These are phyloP conservation scores for Orientallactaga bullata DNA, from an alignment of 2,113 vertebrate species.

Conservation along the genomic window DNA sequence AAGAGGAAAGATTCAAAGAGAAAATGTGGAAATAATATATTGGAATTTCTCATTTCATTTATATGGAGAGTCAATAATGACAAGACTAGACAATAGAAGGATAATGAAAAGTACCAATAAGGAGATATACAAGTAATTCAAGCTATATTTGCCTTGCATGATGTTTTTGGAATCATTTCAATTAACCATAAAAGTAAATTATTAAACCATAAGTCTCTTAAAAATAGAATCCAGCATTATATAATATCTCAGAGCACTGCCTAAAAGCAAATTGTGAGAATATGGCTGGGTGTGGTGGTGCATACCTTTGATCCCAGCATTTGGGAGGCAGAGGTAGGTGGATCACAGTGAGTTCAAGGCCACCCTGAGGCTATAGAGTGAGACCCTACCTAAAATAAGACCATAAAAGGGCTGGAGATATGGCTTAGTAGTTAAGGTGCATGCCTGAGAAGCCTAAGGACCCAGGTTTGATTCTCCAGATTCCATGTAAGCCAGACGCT, in stretches of 20 bases:
- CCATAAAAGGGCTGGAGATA: no score
- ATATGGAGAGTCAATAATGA: slow-evolving; percentile 37
- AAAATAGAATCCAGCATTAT: slow-evolving; percentile 6
- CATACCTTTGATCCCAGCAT: no score
- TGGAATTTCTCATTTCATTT: slow-evolving; percentile 34
- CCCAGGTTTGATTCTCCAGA: no score
- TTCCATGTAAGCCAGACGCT: no score
- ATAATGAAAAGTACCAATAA: not conserved
- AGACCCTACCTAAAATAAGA: no score
- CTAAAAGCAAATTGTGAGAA: slow-evolving; percentile 13
- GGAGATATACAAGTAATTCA: not conserved
- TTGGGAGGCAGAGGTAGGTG: no score
- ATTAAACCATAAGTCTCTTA: slow-evolving; percentile 44
- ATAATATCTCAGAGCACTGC: slow-evolving; percentile 31
- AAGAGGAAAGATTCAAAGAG: not conserved
- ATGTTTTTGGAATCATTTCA: slow-evolving; percentile 12
- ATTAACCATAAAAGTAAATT: not conserved
- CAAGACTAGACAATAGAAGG: not conserved
- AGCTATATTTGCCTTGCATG: not conserved
- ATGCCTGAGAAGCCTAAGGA: no score
- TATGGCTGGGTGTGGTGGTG: no score
- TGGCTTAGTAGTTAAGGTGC: no score
- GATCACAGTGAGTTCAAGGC: no score
- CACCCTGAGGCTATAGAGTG: no score
- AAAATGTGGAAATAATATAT: not conserved